These are phyloP conservation scores for Epinotia nisella DNA, from an alignment of 2,888 invertebrate species.

Conservation along the genomic window DNA sequence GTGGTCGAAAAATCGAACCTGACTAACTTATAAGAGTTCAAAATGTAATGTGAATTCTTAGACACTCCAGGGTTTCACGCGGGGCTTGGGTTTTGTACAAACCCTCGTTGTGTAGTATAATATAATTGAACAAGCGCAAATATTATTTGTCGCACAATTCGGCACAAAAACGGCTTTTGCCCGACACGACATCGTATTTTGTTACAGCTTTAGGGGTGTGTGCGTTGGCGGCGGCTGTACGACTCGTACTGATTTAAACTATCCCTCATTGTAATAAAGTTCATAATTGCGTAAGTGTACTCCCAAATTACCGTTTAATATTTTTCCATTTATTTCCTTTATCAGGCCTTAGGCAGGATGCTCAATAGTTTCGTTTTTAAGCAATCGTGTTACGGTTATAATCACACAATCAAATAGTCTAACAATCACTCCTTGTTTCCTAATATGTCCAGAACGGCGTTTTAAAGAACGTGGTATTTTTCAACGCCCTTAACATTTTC, in stretches of 20 bases:
- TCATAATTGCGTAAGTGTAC: background rate
- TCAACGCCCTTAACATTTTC: too few species aligned
- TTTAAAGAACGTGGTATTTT: too few species aligned
- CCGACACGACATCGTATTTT: slow-evolving; percentile 16
- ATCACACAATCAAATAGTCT: too few species aligned
- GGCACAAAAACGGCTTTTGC: slow-evolving; percentile 34
- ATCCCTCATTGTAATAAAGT: background rate
- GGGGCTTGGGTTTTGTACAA: slow-evolving; percentile 1
- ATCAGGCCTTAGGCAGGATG: too few species aligned
- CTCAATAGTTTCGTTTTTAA: too few species aligned
- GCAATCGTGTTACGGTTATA: too few species aligned
- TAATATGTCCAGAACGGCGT: too few species aligned
- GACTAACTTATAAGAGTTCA: background rate
- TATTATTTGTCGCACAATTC: slow-evolving; percentile 24
- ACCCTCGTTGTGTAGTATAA: slow-evolving; percentile 27
- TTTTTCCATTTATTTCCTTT: too few species aligned
- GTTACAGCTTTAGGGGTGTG: slow-evolving; percentile 25
- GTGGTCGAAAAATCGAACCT: background rate
- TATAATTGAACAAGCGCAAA: slow-evolving; percentile 26
- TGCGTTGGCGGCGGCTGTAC: slow-evolving; percentile 7
- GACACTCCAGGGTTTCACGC: background rate
- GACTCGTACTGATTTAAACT: slow-evolving; percentile 8
- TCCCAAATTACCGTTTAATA: too few species aligned
- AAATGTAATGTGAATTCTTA: background rate
- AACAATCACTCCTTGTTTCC: too few species aligned